Conservation (phyloP, 2,888 invertebrate species). For the Geotrupes spiniger region DNA sequence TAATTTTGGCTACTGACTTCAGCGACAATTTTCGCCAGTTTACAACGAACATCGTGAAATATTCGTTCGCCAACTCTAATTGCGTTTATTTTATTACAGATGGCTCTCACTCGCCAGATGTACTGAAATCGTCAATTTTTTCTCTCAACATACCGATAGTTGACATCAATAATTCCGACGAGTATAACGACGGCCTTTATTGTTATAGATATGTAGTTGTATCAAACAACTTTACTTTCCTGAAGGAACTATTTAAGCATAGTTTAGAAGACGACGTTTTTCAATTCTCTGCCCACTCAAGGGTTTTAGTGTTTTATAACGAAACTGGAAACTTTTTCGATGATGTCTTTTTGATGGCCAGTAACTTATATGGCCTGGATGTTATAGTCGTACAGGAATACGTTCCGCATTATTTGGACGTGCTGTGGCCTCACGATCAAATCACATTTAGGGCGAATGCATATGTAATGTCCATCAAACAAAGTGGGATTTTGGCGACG, state of each 20-base stretch:
- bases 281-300: background rate
- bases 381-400: background rate
- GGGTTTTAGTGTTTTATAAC: background rate
- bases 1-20: background rate
- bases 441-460: background rate
- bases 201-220: background rate
- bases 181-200: background rate
- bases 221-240: background rate
- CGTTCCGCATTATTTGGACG: too few species aligned
- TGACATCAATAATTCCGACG: background rate
- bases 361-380: background rate
- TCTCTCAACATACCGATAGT: background rate
- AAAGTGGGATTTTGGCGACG: background rate
- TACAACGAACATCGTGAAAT: background rate
- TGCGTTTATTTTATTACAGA: background rate
- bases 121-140: background rate
- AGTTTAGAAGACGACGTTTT: background rate
- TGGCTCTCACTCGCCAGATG: background rate
- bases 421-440: background rate
- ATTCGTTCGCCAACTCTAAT: background rate
- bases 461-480: slow-evolving; percentile 1
- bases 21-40: background rate
- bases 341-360: background rate
- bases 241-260: background rate
- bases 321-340: background rate